phyloP scores from a whole-genome alignment of 1,140 invertebrate genomes.

The Neodiprion lecontei region DNA sequence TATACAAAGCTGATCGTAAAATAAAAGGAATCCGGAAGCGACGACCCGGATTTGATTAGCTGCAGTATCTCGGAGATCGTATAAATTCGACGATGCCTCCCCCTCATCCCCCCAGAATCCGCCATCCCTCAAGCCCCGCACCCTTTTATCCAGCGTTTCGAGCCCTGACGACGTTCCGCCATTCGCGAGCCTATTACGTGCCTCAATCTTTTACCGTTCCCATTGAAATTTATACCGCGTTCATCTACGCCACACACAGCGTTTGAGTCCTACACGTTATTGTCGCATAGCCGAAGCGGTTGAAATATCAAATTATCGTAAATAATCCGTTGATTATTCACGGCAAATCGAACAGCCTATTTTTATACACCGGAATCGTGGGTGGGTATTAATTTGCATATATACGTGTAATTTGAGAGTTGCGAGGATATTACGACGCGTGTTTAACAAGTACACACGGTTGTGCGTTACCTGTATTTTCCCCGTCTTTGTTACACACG shows the following conservation, averaged over 20 bases:
- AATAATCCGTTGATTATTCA: slow-evolving; percentile 1
- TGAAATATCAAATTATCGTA: neutral
- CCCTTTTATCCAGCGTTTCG: neutral
- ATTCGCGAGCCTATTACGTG: slow-evolving; percentile 1
- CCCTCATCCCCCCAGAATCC: neutral
- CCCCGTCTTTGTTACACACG: no score
- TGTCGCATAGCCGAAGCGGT: no score
- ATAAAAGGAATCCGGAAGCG: slow-evolving; percentile 1
- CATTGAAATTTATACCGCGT: neutral
- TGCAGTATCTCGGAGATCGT: neutral
- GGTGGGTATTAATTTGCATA: no score
- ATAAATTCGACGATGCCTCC: neutral
- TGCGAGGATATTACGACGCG: no score
- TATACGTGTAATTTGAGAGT: no score
- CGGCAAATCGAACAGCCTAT: no score
- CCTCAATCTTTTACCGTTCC: neutral
- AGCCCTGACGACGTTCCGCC: neutral
- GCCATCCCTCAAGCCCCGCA: neutral
- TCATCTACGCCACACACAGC: neutral
- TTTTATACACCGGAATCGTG: no score
- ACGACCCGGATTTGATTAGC: slow-evolving; percentile 5
- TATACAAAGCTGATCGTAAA: slow-evolving; percentile 11
- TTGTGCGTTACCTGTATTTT: no score
- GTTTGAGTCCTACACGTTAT: neutral
- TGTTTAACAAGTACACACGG: no score